phyloP scores from a whole-genome alignment of 2,888 invertebrate species.

The Crioceris asparagi region DNA sequence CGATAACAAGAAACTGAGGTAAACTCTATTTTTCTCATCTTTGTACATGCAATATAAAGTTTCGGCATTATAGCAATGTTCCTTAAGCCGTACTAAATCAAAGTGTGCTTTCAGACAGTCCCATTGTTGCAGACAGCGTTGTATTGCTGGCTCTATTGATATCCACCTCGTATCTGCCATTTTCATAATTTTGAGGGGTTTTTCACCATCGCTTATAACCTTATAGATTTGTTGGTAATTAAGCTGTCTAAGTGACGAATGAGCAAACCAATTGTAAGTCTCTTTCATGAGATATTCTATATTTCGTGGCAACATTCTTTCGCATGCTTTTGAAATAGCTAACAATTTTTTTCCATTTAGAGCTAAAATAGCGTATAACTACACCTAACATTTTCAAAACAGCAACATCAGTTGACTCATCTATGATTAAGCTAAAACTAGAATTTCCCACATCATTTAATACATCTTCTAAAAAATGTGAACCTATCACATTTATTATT shows the following conservation, averaged over 20 bases:
- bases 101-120: conserved; percentile 14
- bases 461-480: neutral
- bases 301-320: conserved; percentile 22
- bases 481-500: too few relatives aligned
- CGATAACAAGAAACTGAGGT: neutral
- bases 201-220: conserved; percentile 16
- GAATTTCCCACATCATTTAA: neutral
- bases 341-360: conserved; percentile 8
- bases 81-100: neutral
- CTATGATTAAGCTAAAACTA: neutral
- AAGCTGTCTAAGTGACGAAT: conserved; percentile 15
- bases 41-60: neutral
- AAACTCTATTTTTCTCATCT: neutral
- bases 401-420: neutral
- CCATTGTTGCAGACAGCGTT: conserved; percentile 22
- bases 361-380: neutral
- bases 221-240: conserved; percentile 17
- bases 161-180: conserved; percentile 18
- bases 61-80: neutral
- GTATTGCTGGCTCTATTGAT: conserved; percentile 22
- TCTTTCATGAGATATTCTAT: conserved; percentile 13
- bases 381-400: neutral
- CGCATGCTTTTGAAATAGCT: conserved; percentile 20
- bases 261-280: conserved; percentile 25
- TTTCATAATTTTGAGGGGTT: conserved; percentile 16